phyloP scores from a whole-genome alignment of 2,113 vertebrate species.

The Pachyramphus minor region DNA sequence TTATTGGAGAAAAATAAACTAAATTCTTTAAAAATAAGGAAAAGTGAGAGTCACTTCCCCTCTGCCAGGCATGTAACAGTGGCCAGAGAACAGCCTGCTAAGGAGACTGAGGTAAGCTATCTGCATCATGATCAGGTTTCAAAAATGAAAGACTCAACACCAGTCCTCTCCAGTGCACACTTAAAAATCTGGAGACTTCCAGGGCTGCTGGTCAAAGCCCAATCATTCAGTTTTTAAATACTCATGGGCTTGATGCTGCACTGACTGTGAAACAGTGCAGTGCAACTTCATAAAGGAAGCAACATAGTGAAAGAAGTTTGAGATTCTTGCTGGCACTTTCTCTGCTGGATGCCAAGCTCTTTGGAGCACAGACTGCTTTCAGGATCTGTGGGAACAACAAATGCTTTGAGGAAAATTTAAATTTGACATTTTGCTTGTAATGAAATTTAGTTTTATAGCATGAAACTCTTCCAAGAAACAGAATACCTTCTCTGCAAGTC shows the following conservation, averaged over 20 bases:
- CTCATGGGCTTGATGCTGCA: background rate
- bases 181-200: background rate
- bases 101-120: background rate
- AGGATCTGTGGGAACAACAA: background rate
- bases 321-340: background rate
- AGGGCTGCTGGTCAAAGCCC: background rate
- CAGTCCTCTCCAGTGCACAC: background rate
- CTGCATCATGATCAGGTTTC: background rate
- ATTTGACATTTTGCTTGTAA: background rate
- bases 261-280: background rate
- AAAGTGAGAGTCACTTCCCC: background rate
- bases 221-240: background rate
- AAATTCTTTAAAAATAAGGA: background rate
- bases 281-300: background rate
- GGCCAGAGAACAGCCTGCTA: background rate
- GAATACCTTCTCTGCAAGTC: background rate
- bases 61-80: background rate
- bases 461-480: background rate
- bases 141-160: background rate
- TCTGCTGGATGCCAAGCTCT: background rate
- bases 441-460: background rate
- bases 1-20: too few species aligned
- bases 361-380: background rate
- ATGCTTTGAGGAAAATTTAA: background rate
- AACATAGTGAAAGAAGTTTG: accelerated